Conservation (phyloP, 2,113 vertebrate species). For the Campylomormyrus tamandua region DNA sequence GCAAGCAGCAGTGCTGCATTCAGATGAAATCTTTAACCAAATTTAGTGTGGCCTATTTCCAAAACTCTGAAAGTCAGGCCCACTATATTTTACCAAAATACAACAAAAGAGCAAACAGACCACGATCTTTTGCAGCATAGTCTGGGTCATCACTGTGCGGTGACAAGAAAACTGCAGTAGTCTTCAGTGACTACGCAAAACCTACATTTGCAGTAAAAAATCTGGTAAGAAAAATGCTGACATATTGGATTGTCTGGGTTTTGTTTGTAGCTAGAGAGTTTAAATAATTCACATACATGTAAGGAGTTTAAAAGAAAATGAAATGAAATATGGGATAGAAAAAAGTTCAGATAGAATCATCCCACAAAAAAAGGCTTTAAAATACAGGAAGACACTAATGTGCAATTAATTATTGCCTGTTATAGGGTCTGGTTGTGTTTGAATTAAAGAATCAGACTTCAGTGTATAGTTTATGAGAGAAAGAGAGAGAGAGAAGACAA, state of each 20-base stretch:
- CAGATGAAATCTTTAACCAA: constrained; percentile 23
- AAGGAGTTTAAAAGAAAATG: not conserved
- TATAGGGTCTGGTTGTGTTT: not conserved
- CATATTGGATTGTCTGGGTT: not conserved
- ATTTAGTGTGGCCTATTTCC: constrained; percentile 5
- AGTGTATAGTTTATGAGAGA: not conserved
- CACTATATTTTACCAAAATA: not conserved
- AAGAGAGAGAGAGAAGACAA: not conserved
- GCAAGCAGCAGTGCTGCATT: not conserved
- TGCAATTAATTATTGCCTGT: not conserved
- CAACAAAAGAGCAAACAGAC: not conserved
- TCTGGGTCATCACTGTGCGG: not conserved
- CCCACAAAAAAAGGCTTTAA: not conserved
- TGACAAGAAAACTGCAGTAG: not conserved
- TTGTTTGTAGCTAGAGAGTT: not conserved
- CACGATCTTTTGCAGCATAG: not conserved
- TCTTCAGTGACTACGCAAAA: not conserved
- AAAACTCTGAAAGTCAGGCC: not conserved
- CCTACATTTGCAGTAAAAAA: not conserved
- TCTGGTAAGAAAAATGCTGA: not conserved
- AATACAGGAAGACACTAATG: not conserved
- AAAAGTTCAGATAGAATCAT: not conserved
- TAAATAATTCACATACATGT: not conserved
- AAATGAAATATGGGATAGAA: not conserved
- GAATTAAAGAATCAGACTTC: not conserved